phyloP scores from a whole-genome alignment of 2,113 vertebrate genomes.

The Phrynocephalus versicolor region DNA sequence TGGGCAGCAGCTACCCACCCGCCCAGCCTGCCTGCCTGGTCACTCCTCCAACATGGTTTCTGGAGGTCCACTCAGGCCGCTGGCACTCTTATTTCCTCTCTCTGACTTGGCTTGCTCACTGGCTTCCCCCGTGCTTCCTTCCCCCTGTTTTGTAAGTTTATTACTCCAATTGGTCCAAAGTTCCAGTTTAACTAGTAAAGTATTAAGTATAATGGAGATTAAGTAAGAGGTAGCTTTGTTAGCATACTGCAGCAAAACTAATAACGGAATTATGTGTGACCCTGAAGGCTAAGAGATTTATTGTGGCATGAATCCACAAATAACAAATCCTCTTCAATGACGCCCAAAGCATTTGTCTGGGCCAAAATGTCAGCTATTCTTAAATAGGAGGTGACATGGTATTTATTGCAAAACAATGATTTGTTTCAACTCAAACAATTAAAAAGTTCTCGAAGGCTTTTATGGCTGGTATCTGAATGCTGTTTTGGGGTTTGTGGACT shows the following conservation, averaged over 20 bases:
- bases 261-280: not conserved
- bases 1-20: not conserved
- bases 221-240: not conserved
- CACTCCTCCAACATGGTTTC: too few species aligned
- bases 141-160: not conserved
- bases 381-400: not conserved
- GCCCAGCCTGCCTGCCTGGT: too few species aligned
- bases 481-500: too few species aligned
- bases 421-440: not conserved
- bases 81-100: too few species aligned
- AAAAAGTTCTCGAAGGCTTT: not conserved
- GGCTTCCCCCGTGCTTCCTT: too few species aligned
- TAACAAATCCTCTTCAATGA: too few species aligned
- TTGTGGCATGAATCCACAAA: too few species aligned
- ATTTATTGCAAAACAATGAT: not conserved
- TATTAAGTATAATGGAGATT: not conserved
- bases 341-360: not conserved
- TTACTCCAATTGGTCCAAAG: not conserved
- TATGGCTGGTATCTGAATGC: too few species aligned
- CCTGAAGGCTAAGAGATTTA: not conserved
- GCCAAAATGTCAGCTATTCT: too few species aligned
- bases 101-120: too few species aligned
- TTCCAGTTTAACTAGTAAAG: not conserved
- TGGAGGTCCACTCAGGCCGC: too few species aligned
- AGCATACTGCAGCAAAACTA: not conserved